Base-by-base conservation (phyloP, 2,888 invertebrate species). In the Anthophora plumipes region DNA sequence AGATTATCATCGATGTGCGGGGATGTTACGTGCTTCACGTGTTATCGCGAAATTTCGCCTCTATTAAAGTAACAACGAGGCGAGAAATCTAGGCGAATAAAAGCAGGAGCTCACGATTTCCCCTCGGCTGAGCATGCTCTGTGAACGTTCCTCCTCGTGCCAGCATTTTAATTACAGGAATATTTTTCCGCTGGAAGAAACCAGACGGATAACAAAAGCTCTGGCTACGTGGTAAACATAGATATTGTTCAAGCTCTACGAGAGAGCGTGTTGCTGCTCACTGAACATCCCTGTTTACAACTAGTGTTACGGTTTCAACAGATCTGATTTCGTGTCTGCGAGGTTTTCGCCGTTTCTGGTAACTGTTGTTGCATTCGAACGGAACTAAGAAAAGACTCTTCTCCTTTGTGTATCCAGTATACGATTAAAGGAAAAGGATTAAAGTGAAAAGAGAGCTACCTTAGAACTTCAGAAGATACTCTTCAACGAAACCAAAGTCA, bases 21-120 rank as follows among this genome's bases (percentile, higher is more conserved):
- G 61, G 50, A 66, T 61, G 75, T 73, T 77, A 77, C 75, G 76
- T 73, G 79, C 39, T 60, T 60, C 54, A 79, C 61, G 77, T 43
- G 80, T 69, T 85, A 86, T 76, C 83, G 68, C 14, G 54, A 66
- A 83, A 77, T 67, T 78, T 74, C 73, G 20, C 66, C 73, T 64
- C 61, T 63, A n/a, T 70, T 73, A 68, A 64, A 63, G 59, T 37
- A n/a, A 74, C 55, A 76, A 80, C 75, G 73, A 55, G 72, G 72
- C 72, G 69, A 69, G 82, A 77, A 82, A 81, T 76, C 63, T 61
- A 31, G 31, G 59, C 67, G 54, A 67, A 43, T 63, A 76, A 80
- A 80, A 68, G n/a, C n/a, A n/a, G 46, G 41, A 46, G 12, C n/a
- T 9, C 8, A 17, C 12, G 46, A n/a, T 14, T 11, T n/a, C 20